These are phyloP conservation scores for Sebastes fasciatus DNA, from an alignment of 2,113 vertebrate species.

Conservation along the genomic window DNA sequence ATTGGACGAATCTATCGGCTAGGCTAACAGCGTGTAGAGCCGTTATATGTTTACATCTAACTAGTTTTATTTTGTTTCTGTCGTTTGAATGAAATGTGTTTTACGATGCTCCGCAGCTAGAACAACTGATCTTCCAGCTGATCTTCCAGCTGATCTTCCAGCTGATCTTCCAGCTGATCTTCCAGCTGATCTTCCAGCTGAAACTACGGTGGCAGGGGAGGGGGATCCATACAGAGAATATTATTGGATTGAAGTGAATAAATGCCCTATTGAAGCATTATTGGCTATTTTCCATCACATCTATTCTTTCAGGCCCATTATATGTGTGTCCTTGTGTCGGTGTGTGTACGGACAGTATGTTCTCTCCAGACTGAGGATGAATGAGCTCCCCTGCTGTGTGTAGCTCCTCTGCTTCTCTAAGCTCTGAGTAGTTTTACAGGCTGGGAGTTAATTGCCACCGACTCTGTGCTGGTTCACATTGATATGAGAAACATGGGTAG, in stretches of 20 bases:
- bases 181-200: no score
- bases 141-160: no score
- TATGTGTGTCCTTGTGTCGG: background rate
- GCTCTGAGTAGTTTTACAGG: constrained; percentile 44
- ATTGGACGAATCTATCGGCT: no score
- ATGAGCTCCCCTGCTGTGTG: constrained; percentile 49
- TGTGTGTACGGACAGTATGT: constrained; percentile 27
- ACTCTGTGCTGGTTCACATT: constrained; percentile 43
- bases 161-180: no score
- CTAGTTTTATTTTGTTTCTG: no score
- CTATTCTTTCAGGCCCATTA: constrained; percentile 7
- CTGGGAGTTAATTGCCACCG: constrained; percentile 67
- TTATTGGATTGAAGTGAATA: background rate
- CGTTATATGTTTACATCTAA: no score
- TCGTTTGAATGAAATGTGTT: no score
- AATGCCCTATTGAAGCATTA: background rate
- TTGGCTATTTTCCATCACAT: background rate
- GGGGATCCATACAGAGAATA: background rate
- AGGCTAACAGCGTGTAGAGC: no score
- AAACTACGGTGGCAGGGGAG: no score
- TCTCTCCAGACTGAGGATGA: constrained; percentile 48
- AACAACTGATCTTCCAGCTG: no score
- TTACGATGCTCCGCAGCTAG: no score
- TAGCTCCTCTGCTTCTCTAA: constrained; percentile 43
- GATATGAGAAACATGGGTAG: constrained; percentile 43